These are phyloP conservation scores for Chelmon rostratus DNA, from an alignment of 2,797 vertebrate genomes.

Conservation along the genomic window DNA sequence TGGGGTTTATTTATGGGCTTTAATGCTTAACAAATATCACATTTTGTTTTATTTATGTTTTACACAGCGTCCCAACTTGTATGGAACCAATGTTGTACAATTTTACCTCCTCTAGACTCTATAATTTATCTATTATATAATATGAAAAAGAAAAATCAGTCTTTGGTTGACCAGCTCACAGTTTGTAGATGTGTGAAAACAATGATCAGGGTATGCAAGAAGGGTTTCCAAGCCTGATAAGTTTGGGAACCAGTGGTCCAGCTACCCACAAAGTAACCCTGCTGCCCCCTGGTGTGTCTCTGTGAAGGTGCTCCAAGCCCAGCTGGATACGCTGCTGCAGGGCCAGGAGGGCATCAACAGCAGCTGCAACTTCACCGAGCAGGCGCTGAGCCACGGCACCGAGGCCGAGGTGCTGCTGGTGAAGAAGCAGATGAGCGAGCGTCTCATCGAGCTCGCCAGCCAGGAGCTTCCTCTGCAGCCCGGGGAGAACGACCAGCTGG, in stretches of 20 bases:
- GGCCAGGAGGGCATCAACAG: slow-evolving; percentile 96
- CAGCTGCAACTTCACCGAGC: slow-evolving; percentile 95
- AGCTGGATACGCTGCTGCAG: slow-evolving; percentile 92
- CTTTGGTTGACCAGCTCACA: not conserved
- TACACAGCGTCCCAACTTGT: too few species aligned
- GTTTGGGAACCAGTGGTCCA: not conserved
- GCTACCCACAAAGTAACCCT: slow-evolving; percentile 7
- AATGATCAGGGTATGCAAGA: not conserved
- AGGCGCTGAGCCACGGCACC: slow-evolving; percentile 93
- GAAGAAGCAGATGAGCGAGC: slow-evolving; percentile 98
- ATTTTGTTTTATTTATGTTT: too few species aligned
- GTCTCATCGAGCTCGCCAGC: slow-evolving; percentile 90
- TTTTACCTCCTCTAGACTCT: not conserved
- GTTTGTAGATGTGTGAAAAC: not conserved
- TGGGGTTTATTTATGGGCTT: not conserved
- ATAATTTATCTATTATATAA: not conserved
- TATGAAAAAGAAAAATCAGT: not conserved
- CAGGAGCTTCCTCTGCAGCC: slow-evolving; percentile 93
- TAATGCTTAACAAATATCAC: not conserved
- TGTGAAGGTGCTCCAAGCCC: slow-evolving; percentile 93
- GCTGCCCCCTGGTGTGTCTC: slow-evolving; percentile 59
- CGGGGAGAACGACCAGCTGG: slow-evolving; percentile 94
- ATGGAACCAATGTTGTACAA: too few species aligned
- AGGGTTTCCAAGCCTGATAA: not conserved
- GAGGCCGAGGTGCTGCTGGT: slow-evolving; percentile 97